Conservation (phyloP, 1,140 invertebrate species). For the Gryon sp. region DNA sequence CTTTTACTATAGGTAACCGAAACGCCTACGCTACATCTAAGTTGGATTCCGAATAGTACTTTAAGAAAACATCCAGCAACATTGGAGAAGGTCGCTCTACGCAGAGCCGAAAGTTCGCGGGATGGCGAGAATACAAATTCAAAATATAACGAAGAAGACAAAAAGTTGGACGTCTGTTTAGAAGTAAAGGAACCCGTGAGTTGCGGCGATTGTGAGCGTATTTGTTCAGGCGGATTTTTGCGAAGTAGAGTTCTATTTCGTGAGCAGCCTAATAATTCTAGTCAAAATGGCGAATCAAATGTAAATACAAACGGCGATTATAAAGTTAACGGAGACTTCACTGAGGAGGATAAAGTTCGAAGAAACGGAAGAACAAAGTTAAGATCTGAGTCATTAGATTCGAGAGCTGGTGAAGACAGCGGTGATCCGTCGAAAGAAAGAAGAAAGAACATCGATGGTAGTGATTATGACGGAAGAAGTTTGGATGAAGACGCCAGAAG, state of each 20-base stretch:
- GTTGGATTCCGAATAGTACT: slow-evolving; percentile 96
- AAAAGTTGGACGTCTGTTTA: slow-evolving; percentile 73
- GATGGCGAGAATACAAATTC: slow-evolving; percentile 36
- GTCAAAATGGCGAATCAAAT: slow-evolving; percentile 43
- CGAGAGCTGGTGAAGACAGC: slow-evolving; percentile 34
- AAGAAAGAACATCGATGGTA: slow-evolving; percentile 14
- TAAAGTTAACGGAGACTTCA: slow-evolving; percentile 31
- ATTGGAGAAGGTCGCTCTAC: slow-evolving; percentile 81
- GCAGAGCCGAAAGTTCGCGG: slow-evolving; percentile 21
- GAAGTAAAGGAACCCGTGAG: slow-evolving; percentile 75
- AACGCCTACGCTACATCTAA: slow-evolving; percentile 90
- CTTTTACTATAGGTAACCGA: slow-evolving; percentile 76
- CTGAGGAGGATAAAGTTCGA: slow-evolving; percentile 35
- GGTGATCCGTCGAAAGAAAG: slow-evolving; percentile 20
- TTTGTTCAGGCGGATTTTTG: slow-evolving; percentile 73
- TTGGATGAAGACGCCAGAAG: slow-evolving; percentile 64
- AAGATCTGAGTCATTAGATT: slow-evolving; percentile 43
- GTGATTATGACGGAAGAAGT: slow-evolving; percentile 58
- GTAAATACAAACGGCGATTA: slow-evolving; percentile 17
- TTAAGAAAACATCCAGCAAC: slow-evolving; percentile 91
- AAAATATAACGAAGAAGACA: slow-evolving; percentile 53
- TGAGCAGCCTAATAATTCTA: slow-evolving; percentile 31
- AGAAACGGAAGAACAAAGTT: slow-evolving; percentile 36
- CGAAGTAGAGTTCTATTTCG: slow-evolving; percentile 34
- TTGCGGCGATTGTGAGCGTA: slow-evolving; percentile 75